Conservation (phyloP, 1,140 invertebrate species). For the Macrotrachela quadricornifera region DNA sequence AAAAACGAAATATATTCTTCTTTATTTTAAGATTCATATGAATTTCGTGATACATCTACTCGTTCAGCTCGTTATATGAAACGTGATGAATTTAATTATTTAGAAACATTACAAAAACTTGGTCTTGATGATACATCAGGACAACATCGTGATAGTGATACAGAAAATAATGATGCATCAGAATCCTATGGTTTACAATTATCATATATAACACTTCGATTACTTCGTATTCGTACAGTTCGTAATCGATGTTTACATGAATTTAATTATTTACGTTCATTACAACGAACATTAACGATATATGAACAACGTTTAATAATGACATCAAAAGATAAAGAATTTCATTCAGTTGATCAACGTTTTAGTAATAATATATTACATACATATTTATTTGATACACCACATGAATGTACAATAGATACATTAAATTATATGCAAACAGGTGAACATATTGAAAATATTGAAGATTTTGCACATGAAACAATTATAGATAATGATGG, state of each 20-base stretch:
- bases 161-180: conserved; percentile 13
- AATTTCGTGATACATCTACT: background rate
- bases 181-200: conserved; percentile 22
- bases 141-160: conserved; percentile 16
- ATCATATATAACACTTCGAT: conserved; percentile 24
- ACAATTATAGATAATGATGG: background rate
- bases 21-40: too few species aligned
- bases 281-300: conserved; percentile 29
- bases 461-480: conserved; percentile 11
- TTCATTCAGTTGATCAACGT: conserved; percentile 16
- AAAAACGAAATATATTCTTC: too few species aligned
- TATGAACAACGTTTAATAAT: conserved; percentile 22
- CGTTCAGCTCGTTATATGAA: background rate
- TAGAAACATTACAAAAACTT: conserved; percentile 10
- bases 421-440: conserved; percentile 18
- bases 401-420: conserved; percentile 15
- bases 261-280: conserved; percentile 29
- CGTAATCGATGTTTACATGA: conserved; percentile 22
- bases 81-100: conserved; percentile 6
- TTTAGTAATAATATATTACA: conserved; percentile 18
- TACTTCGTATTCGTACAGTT: conserved; percentile 24
- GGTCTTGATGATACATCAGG: conserved; percentile 25
- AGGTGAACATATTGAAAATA: conserved; percentile 27
- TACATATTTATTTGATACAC: conserved; percentile 24
- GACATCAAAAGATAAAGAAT: conserved; percentile 13